Conservation (phyloP, 1,140 invertebrate species). For the Lerema accius region DNA sequence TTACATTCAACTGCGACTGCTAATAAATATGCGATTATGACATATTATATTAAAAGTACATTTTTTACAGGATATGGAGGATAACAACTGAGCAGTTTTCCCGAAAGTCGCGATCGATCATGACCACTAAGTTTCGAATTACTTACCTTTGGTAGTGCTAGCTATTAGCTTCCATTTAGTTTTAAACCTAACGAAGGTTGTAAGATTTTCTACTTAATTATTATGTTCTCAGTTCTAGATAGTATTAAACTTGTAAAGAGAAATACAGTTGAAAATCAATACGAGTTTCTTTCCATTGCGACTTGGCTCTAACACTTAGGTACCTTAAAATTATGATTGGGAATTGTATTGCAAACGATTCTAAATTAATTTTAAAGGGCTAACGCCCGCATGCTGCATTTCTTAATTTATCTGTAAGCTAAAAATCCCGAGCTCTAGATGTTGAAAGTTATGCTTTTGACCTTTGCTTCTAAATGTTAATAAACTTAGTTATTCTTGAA, state of each 20-base stretch:
- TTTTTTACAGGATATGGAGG: slow-evolving; percentile 64
- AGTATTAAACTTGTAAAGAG: not conserved
- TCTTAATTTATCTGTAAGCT: too few species aligned
- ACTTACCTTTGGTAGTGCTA: slow-evolving; percentile 20
- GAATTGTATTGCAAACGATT: not conserved
- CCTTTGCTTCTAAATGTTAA: too few species aligned
- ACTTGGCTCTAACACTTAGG: not conserved
- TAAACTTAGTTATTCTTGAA: too few species aligned
- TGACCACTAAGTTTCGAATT: slow-evolving; percentile 20
- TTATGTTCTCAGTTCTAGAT: slow-evolving; percentile 1
- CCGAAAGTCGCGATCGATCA: slow-evolving; percentile 15
- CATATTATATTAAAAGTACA: slow-evolving; percentile 28
- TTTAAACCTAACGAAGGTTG: slow-evolving; percentile 5
- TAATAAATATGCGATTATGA: slow-evolving; percentile 11
- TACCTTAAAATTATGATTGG: not conserved
- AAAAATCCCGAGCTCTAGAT: too few species aligned
- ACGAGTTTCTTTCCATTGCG: not conserved
- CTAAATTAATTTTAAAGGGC: too few species aligned
- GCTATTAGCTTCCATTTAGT: slow-evolving; percentile 20
- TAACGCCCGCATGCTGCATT: too few species aligned
- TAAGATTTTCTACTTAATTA: slow-evolving; percentile 9
- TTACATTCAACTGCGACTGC: not conserved
- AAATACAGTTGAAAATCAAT: not conserved
- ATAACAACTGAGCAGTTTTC: slow-evolving; percentile 53
- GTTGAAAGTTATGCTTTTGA: too few species aligned